phyloP scores from a whole-genome alignment of 2,797 vertebrate species.

The Halcyon leucocephala region DNA sequence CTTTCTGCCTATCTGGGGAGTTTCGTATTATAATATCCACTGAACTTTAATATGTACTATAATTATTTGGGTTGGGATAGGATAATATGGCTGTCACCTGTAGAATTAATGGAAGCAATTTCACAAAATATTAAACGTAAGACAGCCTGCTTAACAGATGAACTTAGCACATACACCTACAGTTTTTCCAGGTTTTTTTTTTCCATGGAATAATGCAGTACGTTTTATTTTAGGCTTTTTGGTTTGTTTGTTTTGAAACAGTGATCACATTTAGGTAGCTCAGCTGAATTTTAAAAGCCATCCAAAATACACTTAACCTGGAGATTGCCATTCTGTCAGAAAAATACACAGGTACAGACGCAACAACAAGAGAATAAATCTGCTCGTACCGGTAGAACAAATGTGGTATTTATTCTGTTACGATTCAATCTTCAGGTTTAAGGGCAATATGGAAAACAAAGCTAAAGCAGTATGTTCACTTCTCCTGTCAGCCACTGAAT shows the following conservation, averaged over 20 bases:
- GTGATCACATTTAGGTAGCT: not conserved
- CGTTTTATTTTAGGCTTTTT: not conserved
- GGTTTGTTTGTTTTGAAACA: not conserved
- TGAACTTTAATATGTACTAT: constrained; percentile 83
- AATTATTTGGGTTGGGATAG: constrained; percentile 90
- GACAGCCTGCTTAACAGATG: constrained; percentile 71
- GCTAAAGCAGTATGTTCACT: not conserved
- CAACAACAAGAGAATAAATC: not conserved
- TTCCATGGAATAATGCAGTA: not conserved
- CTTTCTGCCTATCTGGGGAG: constrained; percentile 84
- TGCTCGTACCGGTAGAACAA: not conserved
- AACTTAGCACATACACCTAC: not conserved
- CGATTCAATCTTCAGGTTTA: not conserved
- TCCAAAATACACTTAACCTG: not conserved
- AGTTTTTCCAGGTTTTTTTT: not conserved
- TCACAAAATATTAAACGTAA: constrained; percentile 91
- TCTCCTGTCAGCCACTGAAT: not conserved
- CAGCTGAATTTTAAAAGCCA: not conserved
- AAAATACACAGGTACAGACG: not conserved
- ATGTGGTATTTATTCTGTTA: not conserved
- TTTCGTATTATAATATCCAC: constrained; percentile 80
- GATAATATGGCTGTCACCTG: constrained; percentile 89
- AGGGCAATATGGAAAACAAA: constrained; percentile 3
- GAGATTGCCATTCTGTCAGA: not conserved
- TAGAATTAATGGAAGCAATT: constrained; percentile 95